Evolutionary conservation across 2,797 vertebrate species (phyloP), one percentile per base, ranked within the genome.

Genomic region (Danionella dracula): DNA sequence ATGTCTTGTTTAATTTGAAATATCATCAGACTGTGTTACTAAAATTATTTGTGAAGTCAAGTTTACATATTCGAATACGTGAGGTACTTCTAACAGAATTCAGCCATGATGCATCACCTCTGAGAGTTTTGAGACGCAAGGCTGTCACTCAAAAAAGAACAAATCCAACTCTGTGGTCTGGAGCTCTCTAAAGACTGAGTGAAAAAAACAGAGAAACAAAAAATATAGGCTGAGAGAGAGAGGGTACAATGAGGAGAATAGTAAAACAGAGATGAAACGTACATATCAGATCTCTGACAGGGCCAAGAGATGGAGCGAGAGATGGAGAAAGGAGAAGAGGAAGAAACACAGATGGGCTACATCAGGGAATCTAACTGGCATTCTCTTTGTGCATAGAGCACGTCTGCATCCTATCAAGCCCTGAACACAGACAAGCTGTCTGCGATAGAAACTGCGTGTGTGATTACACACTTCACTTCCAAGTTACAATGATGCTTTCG

Each of bases 291-390:
- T 64, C 48, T 64, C 49, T 45, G 62, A 66, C 31, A 66, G 63
- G 41, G 59, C 32, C 37, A 27, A 65, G 64, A 65, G 42, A 44
- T 21, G 4, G 58, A 32, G 27, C 35, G 20, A 55, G 20, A n/a
- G 50, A 44, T 5, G 72, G 76, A 78, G 76, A 74, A 78, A 69
- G 68, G 54, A 55, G 3, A 8, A 48, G 59, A 45, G 38, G 11
- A 38, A 44, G 32, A 41, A 23, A 55, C 10, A 41, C 48, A 48
- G 59, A 45, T 68, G 13, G 37, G 15, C 5, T 41, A 16, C 4
- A 49, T 19, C 45, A 34, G 21, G 23, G 37, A 37, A 42, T 54
- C 41, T 60, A 66, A 70, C 57, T 44, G 56, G 13, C 32, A 44
- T 65, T 65, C 69, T 72, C 53, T 73, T 65, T 68, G 66, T 64